Conservation (phyloP, 2,797 vertebrate genomes). For the Macropodus opercularis region DNA sequence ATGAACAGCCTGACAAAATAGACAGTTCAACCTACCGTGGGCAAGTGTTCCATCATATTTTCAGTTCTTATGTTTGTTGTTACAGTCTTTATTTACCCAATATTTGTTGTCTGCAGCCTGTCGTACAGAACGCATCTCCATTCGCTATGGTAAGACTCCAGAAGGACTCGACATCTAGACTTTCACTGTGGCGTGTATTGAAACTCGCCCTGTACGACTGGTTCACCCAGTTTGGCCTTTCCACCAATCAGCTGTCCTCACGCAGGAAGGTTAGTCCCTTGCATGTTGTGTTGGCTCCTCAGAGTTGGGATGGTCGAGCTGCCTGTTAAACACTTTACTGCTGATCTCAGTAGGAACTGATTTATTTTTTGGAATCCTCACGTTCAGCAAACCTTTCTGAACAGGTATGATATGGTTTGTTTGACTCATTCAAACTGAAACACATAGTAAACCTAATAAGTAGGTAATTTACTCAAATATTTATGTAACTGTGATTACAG, state of each 20-base stretch:
- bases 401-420: conserved; percentile 51
- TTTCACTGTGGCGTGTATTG: conserved; percentile 26
- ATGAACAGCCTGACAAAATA: conserved; percentile 45
- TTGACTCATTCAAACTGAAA: not conserved
- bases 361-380: not conserved
- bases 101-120: conserved; percentile 25
- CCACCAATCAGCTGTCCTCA: conserved; percentile 43
- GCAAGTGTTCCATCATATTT: conserved; percentile 29
- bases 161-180: not conserved
- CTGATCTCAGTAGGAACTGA: conserved; percentile 8
- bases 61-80: conserved; percentile 10
- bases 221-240: conserved; percentile 43
- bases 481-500: no score
- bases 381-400: not conserved
- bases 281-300: conserved; percentile 8
- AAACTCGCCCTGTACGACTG: conserved; percentile 69
- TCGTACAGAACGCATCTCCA: not conserved
- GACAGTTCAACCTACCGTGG: conserved; percentile 30
- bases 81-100: conserved; percentile 11
- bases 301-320: conserved; percentile 35
- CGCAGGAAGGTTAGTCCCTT: conserved; percentile 19
- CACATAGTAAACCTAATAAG: not conserved
- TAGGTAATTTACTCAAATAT: not conserved
- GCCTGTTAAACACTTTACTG: conserved; percentile 14
- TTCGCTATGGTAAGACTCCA: not conserved